Percentiles rank a stretch among this genome's conserved stretches.
phyloP scores from a whole-genome alignment of 2,888 invertebrate genomes.

The Hyalella azteca region DNA sequence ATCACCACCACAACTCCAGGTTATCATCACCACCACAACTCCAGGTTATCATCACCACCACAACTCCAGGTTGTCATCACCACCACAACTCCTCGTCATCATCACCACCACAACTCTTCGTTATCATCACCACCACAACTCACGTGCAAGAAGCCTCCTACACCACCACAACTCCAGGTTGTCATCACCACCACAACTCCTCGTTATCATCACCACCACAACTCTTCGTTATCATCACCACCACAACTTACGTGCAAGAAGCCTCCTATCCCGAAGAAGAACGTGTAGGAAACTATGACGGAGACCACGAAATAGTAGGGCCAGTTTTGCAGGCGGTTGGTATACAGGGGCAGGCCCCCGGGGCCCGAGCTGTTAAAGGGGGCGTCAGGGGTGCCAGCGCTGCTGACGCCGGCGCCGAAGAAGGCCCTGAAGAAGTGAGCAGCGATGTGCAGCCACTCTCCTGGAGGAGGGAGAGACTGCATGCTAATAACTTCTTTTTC shows the following conservation, averaged over 20 bases:
- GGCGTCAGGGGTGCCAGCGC: neutral
- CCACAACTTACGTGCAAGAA: constrained; percentile 71
- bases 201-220: neutral
- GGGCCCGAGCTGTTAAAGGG: neutral
- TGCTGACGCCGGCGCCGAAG: constrained; percentile 58
- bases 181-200: too few species aligned
- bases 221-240: too few species aligned
- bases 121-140: too few species aligned
- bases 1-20: too few species aligned
- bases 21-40: too few species aligned
- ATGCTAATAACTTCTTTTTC: neutral
- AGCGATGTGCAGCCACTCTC: constrained; percentile 73
- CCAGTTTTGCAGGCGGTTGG: constrained; percentile 67
- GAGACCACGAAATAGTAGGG: constrained; percentile 66
- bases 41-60: too few species aligned
- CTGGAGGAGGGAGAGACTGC: constrained; percentile 63
- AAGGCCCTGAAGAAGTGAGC: constrained; percentile 71
- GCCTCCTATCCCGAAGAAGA: constrained; percentile 73
- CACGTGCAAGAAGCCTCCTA: too few species aligned
- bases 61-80: too few species aligned
- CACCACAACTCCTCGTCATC: too few species aligned
- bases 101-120: too few species aligned
- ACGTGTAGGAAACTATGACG: constrained; percentile 67
- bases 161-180: too few species aligned
- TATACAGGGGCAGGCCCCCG: constrained; percentile 27